These are phyloP conservation scores for Thymallus thymallus DNA, from an alignment of 2,113 vertebrate species.

Conservation along the genomic window DNA sequence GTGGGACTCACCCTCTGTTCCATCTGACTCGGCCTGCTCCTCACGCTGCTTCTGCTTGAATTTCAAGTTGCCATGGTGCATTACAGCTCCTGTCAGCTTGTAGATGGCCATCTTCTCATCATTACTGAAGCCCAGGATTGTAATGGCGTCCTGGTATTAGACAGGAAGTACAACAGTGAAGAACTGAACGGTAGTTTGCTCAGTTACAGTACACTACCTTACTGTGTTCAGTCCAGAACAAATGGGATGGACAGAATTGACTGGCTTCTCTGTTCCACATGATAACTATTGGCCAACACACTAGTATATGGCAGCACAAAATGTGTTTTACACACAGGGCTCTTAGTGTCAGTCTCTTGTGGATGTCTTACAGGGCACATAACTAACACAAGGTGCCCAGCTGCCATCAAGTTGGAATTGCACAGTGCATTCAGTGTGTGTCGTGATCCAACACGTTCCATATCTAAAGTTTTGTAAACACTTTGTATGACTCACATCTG, in stretches of 20 bases:
- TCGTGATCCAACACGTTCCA: not conserved
- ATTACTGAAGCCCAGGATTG: not conserved
- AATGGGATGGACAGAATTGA: too few relatives aligned
- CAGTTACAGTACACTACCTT: not conserved
- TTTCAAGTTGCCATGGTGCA: conserved; percentile 57
- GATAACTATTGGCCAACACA: too few relatives aligned
- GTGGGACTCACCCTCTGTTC: conserved; percentile 57
- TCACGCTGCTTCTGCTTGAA: conserved; percentile 72
- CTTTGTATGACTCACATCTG: conserved; percentile 74
- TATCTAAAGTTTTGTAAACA: not conserved
- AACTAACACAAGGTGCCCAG: not conserved
- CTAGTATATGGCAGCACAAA: too few relatives aligned
- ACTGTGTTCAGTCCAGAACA: too few relatives aligned
- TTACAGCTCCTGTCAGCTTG: conserved; percentile 8
- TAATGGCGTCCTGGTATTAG: not conserved
- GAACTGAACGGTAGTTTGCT: not conserved
- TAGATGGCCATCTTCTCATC: conserved; percentile 3
- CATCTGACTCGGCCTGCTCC: conserved; percentile 69
- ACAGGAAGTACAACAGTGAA: not conserved
- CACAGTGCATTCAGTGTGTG: too few relatives aligned
- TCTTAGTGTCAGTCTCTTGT: too few relatives aligned
- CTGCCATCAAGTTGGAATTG: not conserved
- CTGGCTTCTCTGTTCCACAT: too few relatives aligned
- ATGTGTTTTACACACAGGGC: too few relatives aligned
- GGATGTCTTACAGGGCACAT: too few relatives aligned